Evolutionary conservation across 2,888 invertebrate species (phyloP).

Genomic region (Ecliptopera silaceata): DNA sequence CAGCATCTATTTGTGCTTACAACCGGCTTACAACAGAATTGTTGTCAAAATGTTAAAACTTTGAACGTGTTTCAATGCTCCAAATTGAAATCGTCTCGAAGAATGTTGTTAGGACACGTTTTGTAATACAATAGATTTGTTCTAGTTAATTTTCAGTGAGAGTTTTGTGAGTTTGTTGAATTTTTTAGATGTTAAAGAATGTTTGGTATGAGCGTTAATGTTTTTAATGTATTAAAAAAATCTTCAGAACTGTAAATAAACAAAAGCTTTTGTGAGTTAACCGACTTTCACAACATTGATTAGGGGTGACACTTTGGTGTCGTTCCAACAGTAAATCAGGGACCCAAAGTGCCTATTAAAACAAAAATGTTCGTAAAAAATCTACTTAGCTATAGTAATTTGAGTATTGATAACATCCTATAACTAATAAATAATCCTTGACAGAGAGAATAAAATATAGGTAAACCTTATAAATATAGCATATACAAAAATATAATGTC

Average conservation of each 20-base stretch:
- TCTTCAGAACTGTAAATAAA: too few species aligned
- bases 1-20: constrained; percentile 65
- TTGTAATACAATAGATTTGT: constrained; percentile 61
- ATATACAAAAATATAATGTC: too few species aligned
- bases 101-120: constrained; percentile 61
- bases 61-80: constrained; percentile 66
- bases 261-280: constrained; percentile 36
- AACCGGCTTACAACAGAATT: constrained; percentile 62
- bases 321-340: constrained; percentile 65
- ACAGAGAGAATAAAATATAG: constrained; percentile 15
- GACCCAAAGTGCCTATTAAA: constrained; percentile 47
- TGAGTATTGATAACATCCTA: constrained; percentile 34
- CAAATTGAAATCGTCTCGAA: constrained; percentile 65
- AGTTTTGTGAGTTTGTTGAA: constrained; percentile 51
- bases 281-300: constrained; percentile 65
- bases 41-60: constrained; percentile 67
- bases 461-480: too few species aligned
- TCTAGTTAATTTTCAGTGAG: constrained; percentile 62
- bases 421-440: constrained; percentile 17
- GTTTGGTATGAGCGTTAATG: constrained; percentile 51
- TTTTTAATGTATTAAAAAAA: too few species aligned
- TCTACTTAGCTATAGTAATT: constrained; percentile 38
- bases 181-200: constrained; percentile 69
- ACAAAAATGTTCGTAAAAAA: constrained; percentile 51
- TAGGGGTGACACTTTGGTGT: constrained; percentile 61